Evolutionary conservation across 2,113 vertebrate species (phyloP).

Genomic region (Pycnonotus jocosus): DNA sequence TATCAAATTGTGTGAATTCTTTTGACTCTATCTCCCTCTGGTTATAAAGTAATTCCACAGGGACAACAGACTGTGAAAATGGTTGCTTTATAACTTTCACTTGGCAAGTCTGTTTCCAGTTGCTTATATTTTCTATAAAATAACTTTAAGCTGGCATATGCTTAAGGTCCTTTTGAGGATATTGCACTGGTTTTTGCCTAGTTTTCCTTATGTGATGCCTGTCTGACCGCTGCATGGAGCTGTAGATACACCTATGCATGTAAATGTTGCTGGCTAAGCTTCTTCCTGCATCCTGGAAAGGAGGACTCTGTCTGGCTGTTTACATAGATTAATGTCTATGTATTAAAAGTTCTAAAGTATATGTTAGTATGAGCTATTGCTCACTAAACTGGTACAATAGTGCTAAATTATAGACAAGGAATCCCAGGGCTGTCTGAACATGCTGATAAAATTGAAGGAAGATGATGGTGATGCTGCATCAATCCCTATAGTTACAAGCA

Average conservation of each 20-base stretch:
- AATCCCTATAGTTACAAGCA: background rate
- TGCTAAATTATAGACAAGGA: background rate
- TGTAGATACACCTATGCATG: background rate
- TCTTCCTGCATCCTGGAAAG: background rate
- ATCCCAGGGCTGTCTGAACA: background rate
- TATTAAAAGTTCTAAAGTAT: background rate
- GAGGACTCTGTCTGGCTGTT: background rate
- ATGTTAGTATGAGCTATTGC: background rate
- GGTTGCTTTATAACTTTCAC: background rate
- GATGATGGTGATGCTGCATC: background rate
- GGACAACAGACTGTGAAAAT: background rate
- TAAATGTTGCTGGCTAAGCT: background rate
- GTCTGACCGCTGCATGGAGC: background rate
- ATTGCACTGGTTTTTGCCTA: background rate
- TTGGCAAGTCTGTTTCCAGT: background rate
- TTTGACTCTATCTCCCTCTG: background rate
- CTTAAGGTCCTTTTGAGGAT: background rate
- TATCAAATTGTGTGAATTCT: background rate
- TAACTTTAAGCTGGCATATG: background rate
- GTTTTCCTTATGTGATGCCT: background rate
- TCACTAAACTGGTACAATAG: background rate
- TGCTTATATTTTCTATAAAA: background rate
- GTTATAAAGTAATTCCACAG: background rate
- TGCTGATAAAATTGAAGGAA: background rate
- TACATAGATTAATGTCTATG: background rate